Evolutionary conservation across 2,113 vertebrate species (phyloP), one percentile per base, ranked within the genome.

Genomic region (Pygoscelis adeliae): DNA sequence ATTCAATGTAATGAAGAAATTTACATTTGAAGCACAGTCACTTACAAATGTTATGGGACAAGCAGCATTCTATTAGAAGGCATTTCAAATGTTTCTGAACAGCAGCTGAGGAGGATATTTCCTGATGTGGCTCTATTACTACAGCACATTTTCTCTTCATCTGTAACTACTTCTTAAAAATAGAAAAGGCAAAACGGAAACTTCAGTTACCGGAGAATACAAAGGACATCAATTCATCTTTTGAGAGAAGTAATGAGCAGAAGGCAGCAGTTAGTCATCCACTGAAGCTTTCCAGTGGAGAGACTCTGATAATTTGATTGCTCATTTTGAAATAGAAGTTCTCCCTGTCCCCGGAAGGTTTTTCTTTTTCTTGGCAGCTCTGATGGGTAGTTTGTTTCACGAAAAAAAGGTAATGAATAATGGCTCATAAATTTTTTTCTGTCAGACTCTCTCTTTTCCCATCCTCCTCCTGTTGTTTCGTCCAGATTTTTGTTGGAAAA

Each of bases 91-190:
- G 80, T 83, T 90, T 96, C 87, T 90, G 87, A 97, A 88, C 78
- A 89, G 89, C 95, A 96, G 97, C 92, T 96, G 96, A 96, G 93
- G 83, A 97, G 82, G 93, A 96, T 96, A 93, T 97, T 97, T 98
- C 95, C 96, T 97, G 95, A 95, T 96, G 91, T 72, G 56, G 92
- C 81, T 92, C 88, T 98, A 95, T 89, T 97, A 93, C 96, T 90
- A 89, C 73, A 76, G 81, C 94, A 97, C 83, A 97, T 97, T 97
- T 97, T 96, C 97, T 96, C 94, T 97, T 98, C 95, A 95, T 96
- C 95, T 97, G 96, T 97, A 97, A 95, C 97, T 97, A 97, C 95
- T 95, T 96, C 95, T 97, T 96, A 97, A 97, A 97, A 97, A 97
- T 97, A 97, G 96, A 97, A 98, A 96, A 97, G 82, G 94, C 95